Evolutionary conservation across 2,797 vertebrate genomes (phyloP).

Genomic region (Triplophysa bombifrons): DNA sequence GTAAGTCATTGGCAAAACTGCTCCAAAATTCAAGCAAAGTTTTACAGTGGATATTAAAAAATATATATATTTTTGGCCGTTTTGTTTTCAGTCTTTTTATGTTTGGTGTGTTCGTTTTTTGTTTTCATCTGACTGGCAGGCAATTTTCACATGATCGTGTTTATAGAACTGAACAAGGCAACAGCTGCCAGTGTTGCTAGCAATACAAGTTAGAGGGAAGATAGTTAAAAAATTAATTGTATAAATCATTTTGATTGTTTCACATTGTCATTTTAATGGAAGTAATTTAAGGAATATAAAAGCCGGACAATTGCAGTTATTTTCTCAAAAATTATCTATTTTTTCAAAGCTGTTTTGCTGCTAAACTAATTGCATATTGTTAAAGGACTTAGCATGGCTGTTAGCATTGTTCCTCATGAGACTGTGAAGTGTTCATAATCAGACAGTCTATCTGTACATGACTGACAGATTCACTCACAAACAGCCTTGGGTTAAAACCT

Average conservation of each 20-base stretch:
- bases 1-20: too few species aligned
- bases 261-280: conserved; percentile 11
- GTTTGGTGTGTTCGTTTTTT: not conserved
- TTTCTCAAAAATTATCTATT: not conserved
- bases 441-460: not conserved
- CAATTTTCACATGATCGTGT: conserved; percentile 14
- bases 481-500: too few species aligned
- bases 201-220: conserved; percentile 10
- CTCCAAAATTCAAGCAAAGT: too few species aligned
- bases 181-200: conserved; percentile 26
- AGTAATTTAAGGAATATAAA: conserved; percentile 16
- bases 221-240: not conserved
- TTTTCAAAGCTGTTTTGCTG: not conserved
- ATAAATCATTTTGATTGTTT: conserved; percentile 12
- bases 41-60: too few species aligned
- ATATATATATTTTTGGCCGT: too few species aligned
- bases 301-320: not conserved
- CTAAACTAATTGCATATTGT: conserved; percentile 27
- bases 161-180: not conserved
- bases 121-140: conserved; percentile 7
- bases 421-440: conserved; percentile 11
- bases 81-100: not conserved
- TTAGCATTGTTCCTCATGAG: conserved; percentile 17
- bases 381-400: not conserved
- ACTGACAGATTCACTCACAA: not conserved